Evolutionary conservation across 2,113 vertebrate genomes (phyloP), one percentile per base, ranked within the genome.

Genomic region (Monopterus albus): DNA sequence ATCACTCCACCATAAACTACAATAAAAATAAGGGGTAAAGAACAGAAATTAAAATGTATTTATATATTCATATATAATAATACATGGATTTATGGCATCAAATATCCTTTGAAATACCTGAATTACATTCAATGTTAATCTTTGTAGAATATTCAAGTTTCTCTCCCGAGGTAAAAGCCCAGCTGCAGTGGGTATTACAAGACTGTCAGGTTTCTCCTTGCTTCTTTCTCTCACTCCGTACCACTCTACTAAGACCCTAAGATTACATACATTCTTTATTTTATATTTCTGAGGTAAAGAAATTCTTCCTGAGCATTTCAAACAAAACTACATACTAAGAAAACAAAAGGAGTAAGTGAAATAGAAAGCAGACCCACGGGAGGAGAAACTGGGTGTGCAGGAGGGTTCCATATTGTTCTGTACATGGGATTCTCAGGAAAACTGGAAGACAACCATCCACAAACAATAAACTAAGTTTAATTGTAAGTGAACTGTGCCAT

Each of bases 251-350:
- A 92, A 93, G 89, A 92, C 90, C 91, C 87, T 90, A 93, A 86
- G 89, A 91, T 93, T 90, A 92, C 93, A 92, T 93, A 95, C 95
- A 96, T 96, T 95, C 95, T 94, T 93, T 91, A 88, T 85, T 92
- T 92, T 87, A 88, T 88, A 90, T 91, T 94, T 96, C 91, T 95
- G 96, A 98, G 96, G 95, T 97, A 96, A 96, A 95, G 93, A 93
- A 92, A 94, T 91, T 95, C 91, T 97, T 98, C 97, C 97, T 98
- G 97, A 99, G 96, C 96, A 94, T 94, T 95, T 93, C 94, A 96
- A 94, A 94, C 89, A 92, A 93, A 90, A 95, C 89, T 89, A 90
- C 93, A 93, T 93, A 95, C 92, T 95, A 96, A 93, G 92, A 86
- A 88, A 31, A 90, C 68, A 78, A 85, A 88, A 83, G 23, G 31